A percentile compares a stretch with the other conserved stretches of the same genome.
These are phyloP conservation scores for Priocnemis perturbator DNA, from an alignment of 2,888 invertebrate genomes.

Conservation along the genomic window DNA sequence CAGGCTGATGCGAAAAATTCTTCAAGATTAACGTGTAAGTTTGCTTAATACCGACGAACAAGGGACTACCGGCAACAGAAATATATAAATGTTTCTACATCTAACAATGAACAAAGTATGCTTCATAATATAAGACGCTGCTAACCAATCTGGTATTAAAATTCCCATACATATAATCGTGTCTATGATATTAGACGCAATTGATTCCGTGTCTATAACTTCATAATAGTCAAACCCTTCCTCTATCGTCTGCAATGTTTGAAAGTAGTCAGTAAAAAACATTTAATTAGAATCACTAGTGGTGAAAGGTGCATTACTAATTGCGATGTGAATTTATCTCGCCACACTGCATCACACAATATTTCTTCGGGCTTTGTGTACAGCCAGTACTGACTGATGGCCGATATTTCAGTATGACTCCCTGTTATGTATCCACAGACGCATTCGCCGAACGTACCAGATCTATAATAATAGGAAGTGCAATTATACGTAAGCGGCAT, in stretches of 20 bases:
- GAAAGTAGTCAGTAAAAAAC: background rate
- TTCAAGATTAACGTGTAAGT: slow-evolving; percentile 62
- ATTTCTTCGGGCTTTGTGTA: background rate
- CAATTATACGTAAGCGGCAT: background rate
- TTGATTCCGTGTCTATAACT: slow-evolving; percentile 21
- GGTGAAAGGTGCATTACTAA: background rate
- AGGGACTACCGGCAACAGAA: slow-evolving; percentile 27
- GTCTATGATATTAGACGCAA: slow-evolving; percentile 8
- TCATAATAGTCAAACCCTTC: slow-evolving; percentile 35
- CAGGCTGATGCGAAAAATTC: slow-evolving; percentile 56
- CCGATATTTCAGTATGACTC: background rate
- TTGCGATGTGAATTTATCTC: background rate
- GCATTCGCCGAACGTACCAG: background rate
- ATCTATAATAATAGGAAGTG: background rate
- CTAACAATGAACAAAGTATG: no score
- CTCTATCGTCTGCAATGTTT: slow-evolving; percentile 26
- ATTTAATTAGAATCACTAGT: background rate
- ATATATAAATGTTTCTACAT: background rate
- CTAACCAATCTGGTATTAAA: slow-evolving; percentile 47
- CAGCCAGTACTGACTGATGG: background rate
- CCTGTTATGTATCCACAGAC: no score
- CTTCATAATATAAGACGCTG: background rate
- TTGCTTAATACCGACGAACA: slow-evolving; percentile 63
- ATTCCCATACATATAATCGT: slow-evolving; percentile 24
- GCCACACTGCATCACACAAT: background rate